Percentiles rank a stretch among this genome's conserved stretches.
Evolutionary conservation across 92 coral and sea anemone species (phyloP).

Genomic region (Bergia puertoricense): DNA sequence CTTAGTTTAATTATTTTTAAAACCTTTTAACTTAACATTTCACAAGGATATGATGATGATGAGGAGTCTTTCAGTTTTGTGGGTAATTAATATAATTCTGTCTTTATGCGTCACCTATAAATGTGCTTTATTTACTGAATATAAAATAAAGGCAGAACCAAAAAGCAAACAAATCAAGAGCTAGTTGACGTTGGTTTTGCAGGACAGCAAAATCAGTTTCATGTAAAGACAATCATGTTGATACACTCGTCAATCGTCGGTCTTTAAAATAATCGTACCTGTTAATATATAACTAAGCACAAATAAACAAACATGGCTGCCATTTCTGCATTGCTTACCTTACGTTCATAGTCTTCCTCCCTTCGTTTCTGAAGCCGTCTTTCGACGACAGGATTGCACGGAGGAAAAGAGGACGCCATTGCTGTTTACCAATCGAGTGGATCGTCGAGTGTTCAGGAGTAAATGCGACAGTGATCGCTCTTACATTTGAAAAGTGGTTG

Average conservation of each 20-base stretch:
- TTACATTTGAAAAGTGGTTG: background rate
- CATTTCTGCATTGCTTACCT: slow-evolving; percentile 55
- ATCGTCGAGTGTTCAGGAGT: background rate
- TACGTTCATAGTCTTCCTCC: slow-evolving; percentile 64
- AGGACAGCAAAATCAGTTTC: too few relatives aligned
- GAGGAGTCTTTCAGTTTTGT: too few relatives aligned
- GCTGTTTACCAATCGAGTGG: background rate
- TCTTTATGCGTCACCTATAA: too few relatives aligned
- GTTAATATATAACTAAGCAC: background rate
- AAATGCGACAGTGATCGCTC: background rate
- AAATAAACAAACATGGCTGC: slow-evolving; percentile 18
- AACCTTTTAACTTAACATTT: too few relatives aligned
- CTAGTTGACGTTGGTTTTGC: too few relatives aligned
- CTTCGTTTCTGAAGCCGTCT: slow-evolving; percentile 60
- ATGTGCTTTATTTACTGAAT: too few relatives aligned
- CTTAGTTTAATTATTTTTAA: too few relatives aligned
- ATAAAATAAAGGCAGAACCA: too few relatives aligned
- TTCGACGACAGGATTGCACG: slow-evolving; percentile 59
- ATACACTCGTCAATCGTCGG: background rate
- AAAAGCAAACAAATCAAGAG: too few relatives aligned
- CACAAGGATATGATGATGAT: too few relatives aligned
- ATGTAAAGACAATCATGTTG: background rate
- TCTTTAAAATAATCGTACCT: background rate
- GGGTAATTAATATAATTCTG: too few relatives aligned
- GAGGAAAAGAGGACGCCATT: slow-evolving; percentile 26